Evolutionary conservation across 2,797 vertebrate genomes (phyloP).

Genomic region (Astyanax mexicanus): DNA sequence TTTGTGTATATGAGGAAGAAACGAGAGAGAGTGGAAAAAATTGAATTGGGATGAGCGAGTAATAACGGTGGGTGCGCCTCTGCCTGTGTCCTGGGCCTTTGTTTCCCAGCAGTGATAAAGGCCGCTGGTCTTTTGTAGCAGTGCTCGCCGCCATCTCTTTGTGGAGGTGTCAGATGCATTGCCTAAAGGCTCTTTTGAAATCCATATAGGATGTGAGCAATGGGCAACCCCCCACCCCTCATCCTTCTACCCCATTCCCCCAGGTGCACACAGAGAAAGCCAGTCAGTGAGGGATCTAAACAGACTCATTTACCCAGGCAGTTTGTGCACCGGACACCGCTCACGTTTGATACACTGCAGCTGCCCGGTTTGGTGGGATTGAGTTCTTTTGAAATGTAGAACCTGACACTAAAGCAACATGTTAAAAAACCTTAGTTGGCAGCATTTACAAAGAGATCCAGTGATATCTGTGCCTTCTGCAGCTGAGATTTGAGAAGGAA

Average conservation of each 20-base stretch:
- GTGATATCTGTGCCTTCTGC: not conserved
- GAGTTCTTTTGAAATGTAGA: constrained; percentile 1
- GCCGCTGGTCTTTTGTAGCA: constrained; percentile 57
- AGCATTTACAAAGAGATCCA: not conserved
- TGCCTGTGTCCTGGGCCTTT: constrained; percentile 61
- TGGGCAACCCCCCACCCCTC: constrained; percentile 13
- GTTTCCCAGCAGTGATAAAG: constrained; percentile 66
- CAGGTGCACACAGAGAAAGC: not conserved
- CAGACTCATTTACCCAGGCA: not conserved
- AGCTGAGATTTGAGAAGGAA: not conserved
- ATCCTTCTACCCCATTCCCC: no score
- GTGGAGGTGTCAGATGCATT: constrained; percentile 73
- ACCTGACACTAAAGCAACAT: constrained; percentile 5
- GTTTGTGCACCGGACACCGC: constrained; percentile 5
- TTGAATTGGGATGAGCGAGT: no score
- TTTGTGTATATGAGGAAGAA: constrained; percentile 45
- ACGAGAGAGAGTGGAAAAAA: constrained; percentile 43
- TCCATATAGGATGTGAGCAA: constrained; percentile 40
- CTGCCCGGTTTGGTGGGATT: constrained; percentile 17
- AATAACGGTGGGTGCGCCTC: no score
- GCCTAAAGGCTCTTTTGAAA: constrained; percentile 58
- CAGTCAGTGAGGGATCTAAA: not conserved
- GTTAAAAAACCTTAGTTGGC: constrained; percentile 9
- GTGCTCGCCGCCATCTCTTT: constrained; percentile 59
- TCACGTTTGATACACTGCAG: constrained; percentile 33